These are phyloP conservation scores for Leptocoma aspasia DNA, from an alignment of 2,113 vertebrate species.

Conservation along the genomic window DNA sequence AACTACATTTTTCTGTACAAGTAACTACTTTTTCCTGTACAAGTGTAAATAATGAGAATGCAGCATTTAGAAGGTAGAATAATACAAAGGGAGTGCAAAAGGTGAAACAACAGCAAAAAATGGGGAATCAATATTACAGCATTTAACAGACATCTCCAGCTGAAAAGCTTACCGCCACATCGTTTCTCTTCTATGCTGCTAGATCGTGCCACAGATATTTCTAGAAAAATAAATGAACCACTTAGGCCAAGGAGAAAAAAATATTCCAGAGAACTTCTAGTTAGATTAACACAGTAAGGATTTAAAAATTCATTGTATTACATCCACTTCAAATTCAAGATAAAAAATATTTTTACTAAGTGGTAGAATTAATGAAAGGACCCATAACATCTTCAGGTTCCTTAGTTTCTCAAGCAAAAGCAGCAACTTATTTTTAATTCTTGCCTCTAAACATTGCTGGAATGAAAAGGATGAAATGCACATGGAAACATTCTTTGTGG, in stretches of 20 bases:
- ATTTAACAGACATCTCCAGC: not conserved
- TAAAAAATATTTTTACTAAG: not conserved
- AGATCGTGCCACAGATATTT: constrained; percentile 91
- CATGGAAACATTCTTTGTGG: not conserved
- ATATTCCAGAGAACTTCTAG: not conserved
- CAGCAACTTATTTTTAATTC: not conserved
- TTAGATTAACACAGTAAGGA: not conserved
- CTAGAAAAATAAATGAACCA: constrained; percentile 71
- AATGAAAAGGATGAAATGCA: not conserved
- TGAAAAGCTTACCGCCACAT: constrained; percentile 86
- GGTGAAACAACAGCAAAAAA: not conserved
- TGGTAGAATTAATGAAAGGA: not conserved
- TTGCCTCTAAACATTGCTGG: not conserved
- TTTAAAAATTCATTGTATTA: not conserved
- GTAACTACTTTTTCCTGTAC: not conserved
- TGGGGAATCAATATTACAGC: not conserved
- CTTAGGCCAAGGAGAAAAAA: not conserved
- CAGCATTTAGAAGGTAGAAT: not conserved
- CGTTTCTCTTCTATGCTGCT: constrained; percentile 88
- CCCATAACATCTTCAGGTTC: not conserved
- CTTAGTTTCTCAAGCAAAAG: not conserved
- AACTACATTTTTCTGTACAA: not conserved
- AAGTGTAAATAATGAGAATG: not conserved
- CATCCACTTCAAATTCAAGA: not conserved
- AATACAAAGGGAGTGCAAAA: not conserved